Base-by-base conservation (phyloP, 2,113 vertebrate species). In the Odontophorus gujanensis region DNA sequence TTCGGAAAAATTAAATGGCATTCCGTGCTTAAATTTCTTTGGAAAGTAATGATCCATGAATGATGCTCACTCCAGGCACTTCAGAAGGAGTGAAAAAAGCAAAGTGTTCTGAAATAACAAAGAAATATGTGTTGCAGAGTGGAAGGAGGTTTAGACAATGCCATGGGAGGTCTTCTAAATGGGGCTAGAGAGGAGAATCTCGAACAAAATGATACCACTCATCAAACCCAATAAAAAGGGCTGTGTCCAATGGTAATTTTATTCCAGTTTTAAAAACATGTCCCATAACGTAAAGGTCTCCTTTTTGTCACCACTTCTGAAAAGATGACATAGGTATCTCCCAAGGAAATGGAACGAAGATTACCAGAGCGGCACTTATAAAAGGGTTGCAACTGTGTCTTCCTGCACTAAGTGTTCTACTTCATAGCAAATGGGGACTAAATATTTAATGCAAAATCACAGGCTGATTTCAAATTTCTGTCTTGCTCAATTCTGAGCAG, bases 31-130 rank as follows among this genome's bases (percentile, higher is more conserved):
- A 99, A 99, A 99, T 99, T 99, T 99, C 99, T 99, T 99, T 99
- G 99, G 98, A 99, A 98, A 98, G 98, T 99, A 99, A 99, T 99
- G 99, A 99, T 99, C 99, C 99, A 98, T 99, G 98, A 98, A 99
- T 98, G 98, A 99, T 98, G 98, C 98, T 98, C 98, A 98, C 99
- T 99, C 98, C 98, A 99, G 98, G 99, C 98, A 98, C 98, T 99
- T 98, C 96, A 98, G 97, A 97, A 97, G 98, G 97, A 98, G 97
- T 92, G 96, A 97, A 95, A 97, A 96, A 97, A 98, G 94, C 97
- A 98, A 98, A 98, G 98, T 98, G 98, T 98, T 98, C 97, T 97
- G 98, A 97, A 98, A 99, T 99, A 99, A 99, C 99, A 99, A 99
- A 99, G 98, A 98, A 99, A 98, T 98, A 98, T 97, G 98, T 98